Base-by-base conservation (phyloP, 2,797 vertebrate genomes). In the Sebastes hopkinsi region DNA sequence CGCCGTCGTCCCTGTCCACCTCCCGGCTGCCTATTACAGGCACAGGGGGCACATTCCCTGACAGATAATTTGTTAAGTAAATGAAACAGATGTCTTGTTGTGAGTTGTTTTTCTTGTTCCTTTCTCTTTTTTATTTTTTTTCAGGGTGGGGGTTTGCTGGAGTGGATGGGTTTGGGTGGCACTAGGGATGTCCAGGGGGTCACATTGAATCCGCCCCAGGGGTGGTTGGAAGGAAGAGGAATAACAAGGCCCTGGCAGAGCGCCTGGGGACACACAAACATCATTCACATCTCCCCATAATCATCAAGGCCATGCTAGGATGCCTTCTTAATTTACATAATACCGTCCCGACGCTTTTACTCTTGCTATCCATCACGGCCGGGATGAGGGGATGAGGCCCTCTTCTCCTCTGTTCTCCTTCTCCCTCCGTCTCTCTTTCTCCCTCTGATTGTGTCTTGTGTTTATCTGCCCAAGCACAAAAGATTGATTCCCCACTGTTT, bases 321-420 rank as follows among this genome's bases (percentile, higher is more conserved):
- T 97, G 97, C 95, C 96, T 96, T 84, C 92, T 95, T 96, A 93
- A 98, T 98, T 98, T 99, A 96, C 97, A 98, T 98, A 97, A 97
- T 96, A 96, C 96, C 94, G 92, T 96, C 96, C 96, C 96, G 95
- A 97, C 95, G 96, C 94, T 79, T 96, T 97, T 95, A 95, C 96
- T 96, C 96, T 94, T 89, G 96, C 96, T 96, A 98, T 97, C 97
- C 96, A 97, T 97, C 97, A 97, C 85, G 32, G 83, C 79, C 9
- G 20, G 87, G 82, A 91, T 80, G 88, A 89, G 89, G 77, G 92
- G 87, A 93, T 85, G 87, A 94, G 90, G 93, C 91, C 90, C 88
- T 90, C 87, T 92, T 89, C 88, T 87, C 66, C 72, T 90, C 83
- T 80, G 58, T 86, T 89, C 86, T 82, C 81, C 71, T 79, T 75